phyloP scores from a whole-genome alignment of 2,113 vertebrate genomes.

The Lontra canadensis region DNA sequence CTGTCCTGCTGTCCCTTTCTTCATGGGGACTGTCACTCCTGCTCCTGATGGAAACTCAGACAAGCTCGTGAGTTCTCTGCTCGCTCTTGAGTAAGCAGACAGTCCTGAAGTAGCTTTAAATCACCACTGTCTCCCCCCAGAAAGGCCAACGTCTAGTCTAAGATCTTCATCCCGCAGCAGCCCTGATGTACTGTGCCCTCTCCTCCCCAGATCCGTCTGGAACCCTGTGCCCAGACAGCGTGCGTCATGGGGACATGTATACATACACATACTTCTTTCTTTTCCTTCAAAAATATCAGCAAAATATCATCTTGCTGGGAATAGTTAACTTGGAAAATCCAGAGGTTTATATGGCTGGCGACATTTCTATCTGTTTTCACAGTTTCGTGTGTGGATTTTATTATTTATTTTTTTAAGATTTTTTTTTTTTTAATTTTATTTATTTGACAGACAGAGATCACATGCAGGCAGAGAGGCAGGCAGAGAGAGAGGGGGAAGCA shows the following conservation, averaged over 20 bases:
- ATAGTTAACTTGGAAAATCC: neutral
- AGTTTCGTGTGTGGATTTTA: neutral
- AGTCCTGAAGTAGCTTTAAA: neutral
- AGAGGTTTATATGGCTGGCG: neutral
- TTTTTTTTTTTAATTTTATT: no score
- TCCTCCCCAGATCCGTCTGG: accelerated
- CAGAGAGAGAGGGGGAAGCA: no score
- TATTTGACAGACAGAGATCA: no score
- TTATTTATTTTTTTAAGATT: no score
- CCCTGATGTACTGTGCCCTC: neutral
- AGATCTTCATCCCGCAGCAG: neutral
- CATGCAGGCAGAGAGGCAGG: no score
- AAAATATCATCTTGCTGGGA: neutral
- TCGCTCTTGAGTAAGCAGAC: no score
- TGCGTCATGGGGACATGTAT: accelerated
- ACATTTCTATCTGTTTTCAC: neutral
- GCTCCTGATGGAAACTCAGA: neutral
- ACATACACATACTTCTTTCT: neutral
- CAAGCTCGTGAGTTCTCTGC: neutral
- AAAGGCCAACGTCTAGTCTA: neutral
- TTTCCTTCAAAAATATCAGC: neutral
- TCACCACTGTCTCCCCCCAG: neutral
- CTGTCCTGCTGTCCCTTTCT: neutral
- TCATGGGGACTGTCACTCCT: accelerated
- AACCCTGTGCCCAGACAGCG: neutral